Base-by-base conservation (phyloP, 2,113 vertebrate genomes). In the Microcebus jonahi region DNA sequence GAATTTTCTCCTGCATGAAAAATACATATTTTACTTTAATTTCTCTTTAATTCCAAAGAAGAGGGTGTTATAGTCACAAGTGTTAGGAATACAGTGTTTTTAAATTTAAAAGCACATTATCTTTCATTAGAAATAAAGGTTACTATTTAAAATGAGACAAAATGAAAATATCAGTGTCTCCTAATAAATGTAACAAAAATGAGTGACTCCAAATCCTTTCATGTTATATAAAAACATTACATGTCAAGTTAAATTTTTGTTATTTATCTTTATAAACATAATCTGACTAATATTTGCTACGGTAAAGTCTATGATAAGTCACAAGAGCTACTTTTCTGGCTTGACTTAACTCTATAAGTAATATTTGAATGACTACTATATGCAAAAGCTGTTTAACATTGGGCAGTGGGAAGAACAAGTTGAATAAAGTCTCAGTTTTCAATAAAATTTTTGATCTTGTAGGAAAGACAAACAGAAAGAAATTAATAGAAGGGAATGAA, bases 1-100 rank as follows among this genome's bases (percentile, higher is more conserved):
- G 81, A 6, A 45, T 86, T 77, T 63, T 96, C 80, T 95, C 98
- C 98, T 99, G 90, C 0, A 42, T 27, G 20, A 97, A 89, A 97
- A 95, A 97, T 2, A 92, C 5, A 27, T 8, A n/a, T 0, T 53
- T 96, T 86, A 95, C 6, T 90, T 79, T n/a, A 67, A 31, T 77
- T 79, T 81, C 90, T 88, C 89, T 88, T 95, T 21, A 76, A 88
- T 79, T n/a, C 95, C 0, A 90, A 13, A 93, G 17, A 96, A 59
- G 31, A 86, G 21, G 48, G 9, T 90, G 21, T 88, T 91, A 90
- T 3, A 83, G 34, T 55, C 31, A 84, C 5, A 4, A 65, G 36
- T 65, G 8, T 45, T 71, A 6, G n/a, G 57, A 39, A 89, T 0
- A 6, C 3, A 45, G 4, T 68, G 0, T 53, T 94, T 96, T 90